Base-by-base conservation (phyloP, 2,888 invertebrate genomes). In the Automeris io region DNA sequence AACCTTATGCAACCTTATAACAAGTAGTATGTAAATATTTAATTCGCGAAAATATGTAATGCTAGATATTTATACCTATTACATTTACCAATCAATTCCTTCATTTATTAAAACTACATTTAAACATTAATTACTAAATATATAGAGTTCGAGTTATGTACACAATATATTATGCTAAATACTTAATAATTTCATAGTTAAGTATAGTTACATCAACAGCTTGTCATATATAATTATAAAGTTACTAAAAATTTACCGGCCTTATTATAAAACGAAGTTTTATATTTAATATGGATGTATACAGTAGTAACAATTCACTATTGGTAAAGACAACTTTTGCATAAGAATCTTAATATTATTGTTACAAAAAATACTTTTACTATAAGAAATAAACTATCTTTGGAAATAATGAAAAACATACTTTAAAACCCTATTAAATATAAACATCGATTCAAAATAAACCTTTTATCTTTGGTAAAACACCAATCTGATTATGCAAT, bases 21-120 rank as follows among this genome's bases (percentile, higher is more conserved):
- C 8, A 3, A 29, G 16, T 19, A 19, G 19, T 19, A 6, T 19
- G 3, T 19, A 19, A 19, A 19, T 19, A 19, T 29, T 29, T 25
- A 5, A 21, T 22, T 22, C 37, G 18, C 32, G 11, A 23, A 16
- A 23, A 37, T 32, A 22, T 22, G 11, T 37, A 32, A 31, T 29
- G 18, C 31, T 22, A 37, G 22, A 32, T 23, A 16, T 31, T 32
- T 38, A 33, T 38, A 16, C 18, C 39, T 29, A 39, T 39, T 39
- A 18, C 52, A 49, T 51, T 60, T 59, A 49, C 58, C 57, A 57
- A 70, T 76, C 75, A 76, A 76, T 76, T 76, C 78, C 78, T 68
- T 76, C 57, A 60, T 56, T 67, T 67, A 58, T 65, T 66, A 61
- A 56, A 57, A 47, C 52, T 56, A 58, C 56, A 49, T 32, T 32